Base-by-base conservation (phyloP, 2,888 invertebrate species). In the Thera britannica region DNA sequence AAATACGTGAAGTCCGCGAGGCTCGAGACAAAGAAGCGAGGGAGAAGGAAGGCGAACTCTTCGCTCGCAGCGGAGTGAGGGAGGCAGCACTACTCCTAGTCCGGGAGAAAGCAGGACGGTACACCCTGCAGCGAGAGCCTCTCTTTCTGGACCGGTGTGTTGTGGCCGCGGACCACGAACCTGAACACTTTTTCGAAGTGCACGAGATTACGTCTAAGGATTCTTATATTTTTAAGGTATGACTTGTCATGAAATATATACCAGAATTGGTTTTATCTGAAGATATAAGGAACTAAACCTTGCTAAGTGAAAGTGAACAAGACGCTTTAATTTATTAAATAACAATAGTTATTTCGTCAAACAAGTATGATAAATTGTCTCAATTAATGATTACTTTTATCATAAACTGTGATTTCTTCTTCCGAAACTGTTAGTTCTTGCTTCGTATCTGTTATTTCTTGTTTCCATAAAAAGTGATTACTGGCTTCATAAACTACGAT, bases 101-200 rank as follows among this genome's bases (percentile, higher is more conserved):
- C 65, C 96, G 98, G 85, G 98, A 98, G 89, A 98, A 98, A 90
- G 96, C 97, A 76, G 98, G 98, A 65, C 95, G 98, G 77, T 98
- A 97, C 86, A 96, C 97, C 51, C 94, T 97, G 77, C 95, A 98
- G 78, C 95, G 98, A 94, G 98, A 98, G 85, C 98, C 98, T 49
- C 94, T 98, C 76, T 97, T 97, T 90, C 94, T 99, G 83, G 98
- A 98, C 87, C 95, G 97, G 81, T 98, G 98, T 90, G 97, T 99
- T 74, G 97, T 99, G 67, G 97, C 97, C 64, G 97, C 97, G 62
- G 98, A 98, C 87, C 96, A 97, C 68, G 98, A 98, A 79, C 96
- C 97, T 86, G 97, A 98, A 85, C 98, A 98, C 88, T 98, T 98
- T 89, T 98, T 99, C 88, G 99, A 99, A 94, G 96, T 99, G 75